Evolutionary conservation across 2,113 vertebrate genomes (phyloP).

Genomic region (Salvelinus fontinalis): DNA sequence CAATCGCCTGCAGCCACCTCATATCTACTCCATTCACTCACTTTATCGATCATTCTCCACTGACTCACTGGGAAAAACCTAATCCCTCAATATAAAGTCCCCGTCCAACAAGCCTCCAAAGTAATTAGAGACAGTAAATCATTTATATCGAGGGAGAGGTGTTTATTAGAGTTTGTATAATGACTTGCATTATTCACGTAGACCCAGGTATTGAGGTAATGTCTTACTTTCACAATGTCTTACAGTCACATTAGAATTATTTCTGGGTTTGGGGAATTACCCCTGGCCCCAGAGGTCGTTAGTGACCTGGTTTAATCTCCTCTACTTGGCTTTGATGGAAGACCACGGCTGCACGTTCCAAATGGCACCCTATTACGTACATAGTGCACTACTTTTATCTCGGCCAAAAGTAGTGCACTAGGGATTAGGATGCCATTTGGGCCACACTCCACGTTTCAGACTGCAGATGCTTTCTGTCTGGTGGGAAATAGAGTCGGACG

Average conservation of each 20-base stretch:
- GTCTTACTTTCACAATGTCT: neutral
- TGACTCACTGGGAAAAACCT: neutral
- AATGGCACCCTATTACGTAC: neutral
- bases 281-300: conserved; percentile 4
- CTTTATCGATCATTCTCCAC: conserved; percentile 1
- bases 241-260: conserved; percentile 10
- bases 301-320: neutral
- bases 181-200: conserved; percentile 11
- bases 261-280: conserved; percentile 21
- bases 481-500: neutral
- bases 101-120: conserved; percentile 8
- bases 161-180: conserved; percentile 13
- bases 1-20: neutral
- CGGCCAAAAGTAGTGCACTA: neutral
- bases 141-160: conserved; percentile 8
- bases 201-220: conserved; percentile 1
- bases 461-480: neutral
- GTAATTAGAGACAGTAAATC: conserved; percentile 27
- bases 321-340: neutral
- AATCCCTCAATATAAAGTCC: neutral
- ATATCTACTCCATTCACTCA: neutral
- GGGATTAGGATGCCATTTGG: too few species aligned
- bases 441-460: neutral
- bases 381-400: too few species aligned
- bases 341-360: neutral